phyloP scores from a whole-genome alignment of 37 sponge, comb jelly and placozoan genomes.

The Halisarca cf. caerulea region DNA sequence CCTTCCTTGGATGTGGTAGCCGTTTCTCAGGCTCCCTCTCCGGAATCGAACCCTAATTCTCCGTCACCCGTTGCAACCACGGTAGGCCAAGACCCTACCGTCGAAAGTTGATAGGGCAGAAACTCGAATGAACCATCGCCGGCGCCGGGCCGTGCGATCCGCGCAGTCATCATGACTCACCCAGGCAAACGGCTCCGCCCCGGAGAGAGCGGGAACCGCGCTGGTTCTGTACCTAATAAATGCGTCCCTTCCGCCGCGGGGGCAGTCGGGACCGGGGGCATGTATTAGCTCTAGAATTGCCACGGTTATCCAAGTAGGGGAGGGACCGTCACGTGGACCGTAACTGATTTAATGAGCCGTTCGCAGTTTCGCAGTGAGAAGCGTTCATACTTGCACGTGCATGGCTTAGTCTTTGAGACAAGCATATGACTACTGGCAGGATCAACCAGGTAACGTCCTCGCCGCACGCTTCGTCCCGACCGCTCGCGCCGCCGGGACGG shows the following conservation, averaged over 20 bases:
- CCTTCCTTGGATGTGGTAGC: constrained; percentile 92
- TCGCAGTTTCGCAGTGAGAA: constrained; percentile 84
- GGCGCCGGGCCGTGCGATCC: constrained; percentile 82
- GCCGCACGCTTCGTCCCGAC: no score
- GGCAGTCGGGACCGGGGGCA: constrained; percentile 71
- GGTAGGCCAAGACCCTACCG: constrained; percentile 87
- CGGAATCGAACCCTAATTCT: constrained; percentile 88
- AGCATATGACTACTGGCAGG: constrained; percentile 94
- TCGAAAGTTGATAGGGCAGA: constrained; percentile 89
- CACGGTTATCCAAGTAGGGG: constrained; percentile 84
- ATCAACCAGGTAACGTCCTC: constrained; percentile 94
- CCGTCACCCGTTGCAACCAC: constrained; percentile 89
- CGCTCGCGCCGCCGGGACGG: no score
- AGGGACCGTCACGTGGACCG: constrained; percentile 80
- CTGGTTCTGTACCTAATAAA: constrained; percentile 86
- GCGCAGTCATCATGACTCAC: constrained; percentile 88
- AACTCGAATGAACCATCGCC: constrained; percentile 86
- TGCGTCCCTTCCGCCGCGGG: constrained; percentile 87
- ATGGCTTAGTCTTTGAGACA: constrained; percentile 94
- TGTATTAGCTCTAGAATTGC: constrained; percentile 92
- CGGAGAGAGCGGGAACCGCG: constrained; percentile 43
- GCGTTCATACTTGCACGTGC: constrained; percentile 85
- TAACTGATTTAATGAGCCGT: constrained; percentile 94
- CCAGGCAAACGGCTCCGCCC: no score
- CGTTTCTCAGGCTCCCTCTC: constrained; percentile 91